phyloP scores from a whole-genome alignment of 2,113 vertebrate genomes.

The Natator depressus region DNA sequence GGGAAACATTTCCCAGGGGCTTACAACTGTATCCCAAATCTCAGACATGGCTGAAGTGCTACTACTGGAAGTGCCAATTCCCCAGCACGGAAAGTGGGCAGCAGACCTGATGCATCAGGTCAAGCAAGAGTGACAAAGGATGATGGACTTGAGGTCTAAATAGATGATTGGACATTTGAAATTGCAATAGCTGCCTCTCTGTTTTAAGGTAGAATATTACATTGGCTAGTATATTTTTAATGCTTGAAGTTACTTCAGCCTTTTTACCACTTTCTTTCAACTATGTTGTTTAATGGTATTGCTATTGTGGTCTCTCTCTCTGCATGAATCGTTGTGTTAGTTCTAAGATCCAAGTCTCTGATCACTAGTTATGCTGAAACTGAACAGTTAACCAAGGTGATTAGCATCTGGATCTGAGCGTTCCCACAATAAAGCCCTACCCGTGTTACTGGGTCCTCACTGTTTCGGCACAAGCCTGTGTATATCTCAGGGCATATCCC shows the following conservation, averaged over 20 bases:
- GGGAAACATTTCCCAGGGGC: background rate
- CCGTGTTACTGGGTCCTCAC: background rate
- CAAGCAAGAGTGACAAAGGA: accelerated
- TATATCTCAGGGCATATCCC: background rate
- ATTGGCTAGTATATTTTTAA: accelerated
- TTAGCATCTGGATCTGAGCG: too few relatives aligned
- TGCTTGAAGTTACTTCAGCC: background rate
- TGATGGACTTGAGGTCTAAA: background rate
- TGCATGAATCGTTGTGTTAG: background rate
- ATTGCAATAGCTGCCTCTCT: background rate
- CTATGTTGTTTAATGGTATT: background rate
- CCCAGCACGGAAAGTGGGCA: background rate
- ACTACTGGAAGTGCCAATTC: background rate
- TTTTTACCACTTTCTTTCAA: background rate
- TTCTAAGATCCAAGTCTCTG: background rate
- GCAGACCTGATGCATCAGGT: background rate
- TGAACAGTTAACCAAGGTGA: background rate
- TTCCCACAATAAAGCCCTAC: background rate
- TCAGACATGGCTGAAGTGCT: accelerated
- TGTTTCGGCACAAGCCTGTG: background rate
- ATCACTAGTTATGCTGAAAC: accelerated
- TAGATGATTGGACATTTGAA: background rate
- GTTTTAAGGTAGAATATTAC: background rate
- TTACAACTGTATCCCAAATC: accelerated
- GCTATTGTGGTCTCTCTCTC: background rate